These are phyloP conservation scores for Stichopus horrens DNA, from an alignment of 53 echinoderm and acorn worm species.

Conservation along the genomic window DNA sequence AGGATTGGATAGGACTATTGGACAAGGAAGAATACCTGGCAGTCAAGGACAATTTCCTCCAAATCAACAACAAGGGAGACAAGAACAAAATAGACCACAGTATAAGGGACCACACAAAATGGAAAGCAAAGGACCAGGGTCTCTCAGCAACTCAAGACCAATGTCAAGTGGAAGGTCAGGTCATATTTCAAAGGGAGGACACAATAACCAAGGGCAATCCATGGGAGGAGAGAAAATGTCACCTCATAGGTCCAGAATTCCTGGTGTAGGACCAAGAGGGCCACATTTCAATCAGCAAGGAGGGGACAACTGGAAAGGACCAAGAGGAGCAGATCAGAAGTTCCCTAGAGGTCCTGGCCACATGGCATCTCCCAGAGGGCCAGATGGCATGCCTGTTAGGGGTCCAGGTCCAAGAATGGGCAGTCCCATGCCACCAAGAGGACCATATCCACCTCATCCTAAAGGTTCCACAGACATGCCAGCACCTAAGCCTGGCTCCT, in stretches of 20 bases:
- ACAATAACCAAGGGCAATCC: neutral
- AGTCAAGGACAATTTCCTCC: too few relatives aligned
- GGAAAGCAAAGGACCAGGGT: neutral
- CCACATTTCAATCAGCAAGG: neutral
- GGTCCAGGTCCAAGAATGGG: neutral
- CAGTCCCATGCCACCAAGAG: conserved; percentile 29
- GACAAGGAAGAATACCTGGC: too few relatives aligned
- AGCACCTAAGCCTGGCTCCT: neutral
- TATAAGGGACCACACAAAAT: neutral
- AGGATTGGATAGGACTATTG: too few relatives aligned
- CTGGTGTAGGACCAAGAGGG: neutral
- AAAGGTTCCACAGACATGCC: neutral
- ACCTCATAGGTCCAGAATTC: neutral
- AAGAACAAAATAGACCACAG: neutral
- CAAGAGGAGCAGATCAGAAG: neutral
- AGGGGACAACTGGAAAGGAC: neutral
- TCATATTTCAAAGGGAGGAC: neutral
- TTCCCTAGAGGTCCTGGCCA: neutral
- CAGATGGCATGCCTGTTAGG: neutral
- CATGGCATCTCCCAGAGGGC: neutral
- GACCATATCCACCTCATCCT: neutral
- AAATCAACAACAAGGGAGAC: neutral
- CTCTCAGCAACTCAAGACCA: neutral
- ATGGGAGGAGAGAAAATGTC: neutral
- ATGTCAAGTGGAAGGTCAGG: neutral